phyloP scores from a whole-genome alignment of 1,140 invertebrate genomes.

The Drosophila malerkotliana region DNA sequence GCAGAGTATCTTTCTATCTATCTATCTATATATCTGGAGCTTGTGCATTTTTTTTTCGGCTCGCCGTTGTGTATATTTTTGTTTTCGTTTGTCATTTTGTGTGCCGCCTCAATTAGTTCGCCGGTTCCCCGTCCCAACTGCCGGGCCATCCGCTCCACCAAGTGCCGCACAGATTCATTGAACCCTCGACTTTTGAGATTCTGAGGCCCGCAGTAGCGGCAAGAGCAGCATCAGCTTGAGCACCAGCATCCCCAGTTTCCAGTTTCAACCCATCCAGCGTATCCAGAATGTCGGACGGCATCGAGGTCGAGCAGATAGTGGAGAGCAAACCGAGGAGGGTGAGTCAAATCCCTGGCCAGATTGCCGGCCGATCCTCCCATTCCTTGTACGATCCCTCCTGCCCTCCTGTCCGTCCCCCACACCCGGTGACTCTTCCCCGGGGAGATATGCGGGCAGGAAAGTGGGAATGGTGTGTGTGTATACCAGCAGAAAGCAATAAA shows the following conservation, averaged over 20 bases:
- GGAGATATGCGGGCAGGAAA: not conserved
- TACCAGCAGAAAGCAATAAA: conserved; percentile 42
- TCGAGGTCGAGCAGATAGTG: conserved; percentile 82
- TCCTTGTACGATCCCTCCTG: not conserved
- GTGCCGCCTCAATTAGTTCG: not conserved
- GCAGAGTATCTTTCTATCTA: not conserved
- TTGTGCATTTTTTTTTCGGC: conserved; percentile 4
- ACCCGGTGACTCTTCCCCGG: not conserved
- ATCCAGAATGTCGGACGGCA: conserved; percentile 79
- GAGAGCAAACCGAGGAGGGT: conserved; percentile 82
- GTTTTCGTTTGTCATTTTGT: conserved; percentile 3
- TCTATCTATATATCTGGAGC: conserved; percentile 6
- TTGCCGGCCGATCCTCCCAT: not conserved
- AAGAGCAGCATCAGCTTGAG: no score
- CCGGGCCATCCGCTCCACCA: not conserved
- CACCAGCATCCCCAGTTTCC: conserved; percentile 2
- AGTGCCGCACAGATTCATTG: not conserved
- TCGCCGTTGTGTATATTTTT: conserved; percentile 10
- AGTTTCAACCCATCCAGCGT: not conserved
- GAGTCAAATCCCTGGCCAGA: conserved; percentile 38
- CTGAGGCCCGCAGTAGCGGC: not conserved
- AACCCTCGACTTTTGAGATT: not conserved
- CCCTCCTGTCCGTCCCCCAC: not conserved
- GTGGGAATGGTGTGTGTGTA: conserved; percentile 16
- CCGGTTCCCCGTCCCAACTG: not conserved